A percentile compares a stretch with the other conserved stretches of the same genome.
phyloP scores from a whole-genome alignment of 2,888 invertebrate species.

The Morinoia aosen region DNA sequence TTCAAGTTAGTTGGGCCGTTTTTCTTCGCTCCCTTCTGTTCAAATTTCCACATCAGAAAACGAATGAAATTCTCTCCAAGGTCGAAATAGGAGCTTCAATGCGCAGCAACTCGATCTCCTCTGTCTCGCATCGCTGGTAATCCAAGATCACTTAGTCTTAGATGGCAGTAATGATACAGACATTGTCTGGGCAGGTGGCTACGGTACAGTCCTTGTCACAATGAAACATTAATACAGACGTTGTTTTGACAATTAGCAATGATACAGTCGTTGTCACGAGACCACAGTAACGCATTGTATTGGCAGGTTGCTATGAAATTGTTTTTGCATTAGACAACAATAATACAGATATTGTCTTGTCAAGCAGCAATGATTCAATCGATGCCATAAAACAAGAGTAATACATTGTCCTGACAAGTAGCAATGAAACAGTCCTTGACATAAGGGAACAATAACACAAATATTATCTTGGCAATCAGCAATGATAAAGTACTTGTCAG shows the following conservation, averaged over 20 bases:
- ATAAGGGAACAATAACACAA: neutral
- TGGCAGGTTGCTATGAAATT: neutral
- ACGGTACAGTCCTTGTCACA: too few relatives aligned
- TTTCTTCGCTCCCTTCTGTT: neutral
- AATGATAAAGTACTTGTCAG: neutral
- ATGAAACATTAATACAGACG: neutral
- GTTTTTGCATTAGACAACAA: neutral
- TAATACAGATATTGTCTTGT: neutral
- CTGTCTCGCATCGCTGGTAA: too few relatives aligned
- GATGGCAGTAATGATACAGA: too few relatives aligned
- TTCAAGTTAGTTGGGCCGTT: neutral
- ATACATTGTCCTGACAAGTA: neutral
- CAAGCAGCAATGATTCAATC: neutral
- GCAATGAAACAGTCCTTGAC: neutral
- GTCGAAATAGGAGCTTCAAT: too few relatives aligned
- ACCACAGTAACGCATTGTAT: neutral
- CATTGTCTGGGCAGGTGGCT: too few relatives aligned
- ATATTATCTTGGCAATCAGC: neutral
- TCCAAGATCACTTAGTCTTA: too few relatives aligned
- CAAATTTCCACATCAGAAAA: too few relatives aligned
- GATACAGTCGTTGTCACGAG: neutral
- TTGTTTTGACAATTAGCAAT: neutral
- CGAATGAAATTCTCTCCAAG: too few relatives aligned
- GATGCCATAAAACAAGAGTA: neutral
- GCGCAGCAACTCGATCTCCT: too few relatives aligned